Percentiles rank a stretch among this genome's conserved stretches.
These are phyloP conservation scores for Carcina quercana DNA, from an alignment of 2,888 invertebrate genomes.

Conservation along the genomic window DNA sequence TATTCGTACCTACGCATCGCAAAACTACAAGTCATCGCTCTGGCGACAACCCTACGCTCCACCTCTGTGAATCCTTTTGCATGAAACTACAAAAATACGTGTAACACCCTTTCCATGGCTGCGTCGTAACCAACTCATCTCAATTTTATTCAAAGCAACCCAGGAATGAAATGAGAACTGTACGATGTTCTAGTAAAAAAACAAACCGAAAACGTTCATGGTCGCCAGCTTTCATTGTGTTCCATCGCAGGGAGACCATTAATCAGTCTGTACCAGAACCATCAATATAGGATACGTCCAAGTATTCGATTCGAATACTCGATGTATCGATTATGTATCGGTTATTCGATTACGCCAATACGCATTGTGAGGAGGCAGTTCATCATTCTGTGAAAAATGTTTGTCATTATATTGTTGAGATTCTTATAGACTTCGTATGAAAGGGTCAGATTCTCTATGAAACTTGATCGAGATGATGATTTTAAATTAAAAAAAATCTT, in stretches of 20 bases:
- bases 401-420: conserved; percentile 38
- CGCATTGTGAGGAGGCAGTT: conserved; percentile 50
- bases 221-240: conserved; percentile 54
- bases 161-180: conserved; percentile 26
- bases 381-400: conserved; percentile 54
- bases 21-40: conserved; percentile 62
- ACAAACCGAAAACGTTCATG: conserved; percentile 35
- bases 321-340: conserved; percentile 63
- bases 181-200: conserved; percentile 11
- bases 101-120: conserved; percentile 22
- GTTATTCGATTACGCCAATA: conserved; percentile 63
- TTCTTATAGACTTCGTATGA: too few species aligned
- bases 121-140: conserved; percentile 1
- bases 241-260: conserved; percentile 59
- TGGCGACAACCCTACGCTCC: conserved; percentile 66
- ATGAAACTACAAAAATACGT: conserved; percentile 3
- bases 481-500: too few species aligned
- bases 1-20: conserved; percentile 25
- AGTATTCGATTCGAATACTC: conserved; percentile 64
- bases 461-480: too few species aligned
- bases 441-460: too few species aligned
- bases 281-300: conserved; percentile 71
- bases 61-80: conserved; percentile 22
- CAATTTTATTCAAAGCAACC: conserved; percentile 2
- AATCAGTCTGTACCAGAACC: conserved; percentile 70